Conservation (phyloP, 1,140 invertebrate species). For the Gonatopus flavifemur region DNA sequence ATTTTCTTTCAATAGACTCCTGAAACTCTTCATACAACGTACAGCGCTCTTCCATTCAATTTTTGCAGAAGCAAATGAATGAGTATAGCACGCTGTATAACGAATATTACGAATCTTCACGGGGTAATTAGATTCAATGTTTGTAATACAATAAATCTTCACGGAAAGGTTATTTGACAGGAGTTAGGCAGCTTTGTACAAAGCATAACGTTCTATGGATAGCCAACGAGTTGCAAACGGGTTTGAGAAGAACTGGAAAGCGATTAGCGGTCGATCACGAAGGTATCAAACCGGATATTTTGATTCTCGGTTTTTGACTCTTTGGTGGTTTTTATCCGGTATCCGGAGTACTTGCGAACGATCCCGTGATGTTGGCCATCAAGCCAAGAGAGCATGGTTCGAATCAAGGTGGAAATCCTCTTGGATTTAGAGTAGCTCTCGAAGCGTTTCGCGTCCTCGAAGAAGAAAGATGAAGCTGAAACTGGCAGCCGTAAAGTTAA, state of each 20-base stretch:
- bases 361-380: constrained; percentile 88
- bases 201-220: constrained; percentile 97
- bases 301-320: constrained; percentile 94
- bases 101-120: too few relatives aligned
- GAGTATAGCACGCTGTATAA: too few relatives aligned
- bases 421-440: constrained; percentile 85
- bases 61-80: too few relatives aligned
- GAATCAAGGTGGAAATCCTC: constrained; percentile 97
- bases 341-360: constrained; percentile 84
- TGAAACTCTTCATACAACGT: too few relatives aligned
- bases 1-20: too few relatives aligned
- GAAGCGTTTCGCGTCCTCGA: constrained; percentile 76
- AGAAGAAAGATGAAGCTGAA: constrained; percentile 89
- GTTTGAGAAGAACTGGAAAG: constrained; percentile 88
- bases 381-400: constrained; percentile 96
- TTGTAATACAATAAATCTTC: too few relatives aligned
- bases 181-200: constrained; percentile 86
- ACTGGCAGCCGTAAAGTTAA: too few relatives aligned
- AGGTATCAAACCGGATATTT: constrained; percentile 88
- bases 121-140: too few relatives aligned
- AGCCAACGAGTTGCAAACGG: constrained; percentile 97
- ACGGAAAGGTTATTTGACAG: constrained; percentile 82
- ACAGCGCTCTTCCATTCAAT: too few relatives aligned
- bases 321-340: constrained; percentile 96
- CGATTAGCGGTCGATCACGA: constrained; percentile 89